Percentiles rank a stretch among this genome's conserved stretches.
phyloP scores from a whole-genome alignment of 2,888 invertebrate genomes.

The Drosophila affinis region DNA sequence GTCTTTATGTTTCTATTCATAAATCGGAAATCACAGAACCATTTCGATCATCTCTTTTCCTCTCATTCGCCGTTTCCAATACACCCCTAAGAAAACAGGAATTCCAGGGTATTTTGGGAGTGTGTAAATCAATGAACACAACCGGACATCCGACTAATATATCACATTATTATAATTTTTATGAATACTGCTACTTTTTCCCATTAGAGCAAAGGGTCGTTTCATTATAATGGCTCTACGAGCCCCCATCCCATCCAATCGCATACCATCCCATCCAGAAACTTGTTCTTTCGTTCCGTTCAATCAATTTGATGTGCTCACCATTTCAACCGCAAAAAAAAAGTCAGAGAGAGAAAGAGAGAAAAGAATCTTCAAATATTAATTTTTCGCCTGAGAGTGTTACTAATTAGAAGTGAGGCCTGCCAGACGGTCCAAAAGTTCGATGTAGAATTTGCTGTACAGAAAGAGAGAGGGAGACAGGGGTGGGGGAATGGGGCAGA shows the following conservation, averaged over 20 bases:
- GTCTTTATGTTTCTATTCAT: background rate
- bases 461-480: constrained; percentile 11
- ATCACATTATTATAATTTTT: constrained; percentile 58
- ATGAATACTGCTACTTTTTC: constrained; percentile 14
- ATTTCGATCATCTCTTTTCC: background rate
- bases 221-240: constrained; percentile 27
- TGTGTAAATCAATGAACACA: constrained; percentile 57
- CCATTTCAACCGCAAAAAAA: constrained; percentile 2
- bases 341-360: constrained; percentile 2
- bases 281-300: constrained; percentile 29
- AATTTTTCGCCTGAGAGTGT: constrained; percentile 65
- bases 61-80: too few species aligned
- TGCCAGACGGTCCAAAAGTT: constrained; percentile 12
- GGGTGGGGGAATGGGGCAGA: constrained; percentile 32
- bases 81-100: background rate
- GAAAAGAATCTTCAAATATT: constrained; percentile 52
- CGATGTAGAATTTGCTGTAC: background rate
- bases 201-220: constrained; percentile 29
- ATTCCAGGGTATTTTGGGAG: constrained; percentile 10
- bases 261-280: constrained; percentile 3
- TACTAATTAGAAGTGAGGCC: constrained; percentile 73
- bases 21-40: background rate
- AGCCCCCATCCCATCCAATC: background rate
- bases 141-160: constrained; percentile 68
- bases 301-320: constrained; percentile 59